These are phyloP conservation scores for Sapayoa aenigma DNA, from an alignment of 2,113 vertebrate species.

Conservation along the genomic window DNA sequence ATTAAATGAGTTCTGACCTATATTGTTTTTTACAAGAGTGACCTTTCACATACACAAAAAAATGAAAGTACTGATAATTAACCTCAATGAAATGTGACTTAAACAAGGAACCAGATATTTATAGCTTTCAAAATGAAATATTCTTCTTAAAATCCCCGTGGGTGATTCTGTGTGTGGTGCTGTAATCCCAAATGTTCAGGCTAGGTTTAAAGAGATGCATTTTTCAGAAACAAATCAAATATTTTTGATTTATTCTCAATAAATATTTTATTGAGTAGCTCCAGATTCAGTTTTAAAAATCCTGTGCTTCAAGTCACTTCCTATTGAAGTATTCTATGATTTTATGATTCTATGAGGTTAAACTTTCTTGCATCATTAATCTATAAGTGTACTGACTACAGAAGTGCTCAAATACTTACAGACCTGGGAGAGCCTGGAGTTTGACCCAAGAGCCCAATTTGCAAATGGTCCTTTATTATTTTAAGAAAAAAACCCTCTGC, in stretches of 20 bases:
- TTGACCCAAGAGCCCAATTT: background rate
- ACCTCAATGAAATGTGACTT: background rate
- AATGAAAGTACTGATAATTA: slow-evolving; percentile 1
- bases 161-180: background rate
- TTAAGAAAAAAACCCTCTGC: background rate
- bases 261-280: background rate
- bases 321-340: background rate
- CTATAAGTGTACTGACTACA: background rate
- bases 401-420: background rate
- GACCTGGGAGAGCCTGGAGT: background rate
- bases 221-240: background rate
- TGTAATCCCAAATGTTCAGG: background rate
- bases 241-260: no score
- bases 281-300: background rate
- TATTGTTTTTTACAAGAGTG: slow-evolving; percentile 14
- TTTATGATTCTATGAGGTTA: background rate
- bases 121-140: background rate
- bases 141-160: background rate
- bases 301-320: background rate
- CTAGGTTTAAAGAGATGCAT: background rate
- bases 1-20: slow-evolving; percentile 24
- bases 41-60: slow-evolving; percentile 16
- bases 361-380: background rate
- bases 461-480: background rate
- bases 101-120: background rate